Percentiles rank a stretch among this genome's conserved stretches.
Conservation (phyloP, 2,888 invertebrate genomes). For the Megastigmus dorsalis region DNA sequence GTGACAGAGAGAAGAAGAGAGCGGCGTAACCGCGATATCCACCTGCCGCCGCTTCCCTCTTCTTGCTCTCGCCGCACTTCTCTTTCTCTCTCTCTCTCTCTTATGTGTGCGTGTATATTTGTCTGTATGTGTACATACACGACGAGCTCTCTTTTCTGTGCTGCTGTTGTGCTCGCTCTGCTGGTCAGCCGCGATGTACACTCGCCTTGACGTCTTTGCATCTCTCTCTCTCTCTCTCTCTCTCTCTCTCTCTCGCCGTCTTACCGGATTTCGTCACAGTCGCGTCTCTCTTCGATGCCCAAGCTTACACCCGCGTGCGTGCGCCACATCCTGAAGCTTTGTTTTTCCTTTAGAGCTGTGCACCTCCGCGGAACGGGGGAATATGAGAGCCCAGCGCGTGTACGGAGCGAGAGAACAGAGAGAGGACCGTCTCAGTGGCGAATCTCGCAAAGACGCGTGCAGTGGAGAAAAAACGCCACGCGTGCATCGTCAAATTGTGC, state of each 20-base stretch:
- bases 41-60: conserved; percentile 57
- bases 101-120: conserved; percentile 55
- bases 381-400: too few species aligned
- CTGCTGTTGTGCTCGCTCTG: too few species aligned
- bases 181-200: too few species aligned
- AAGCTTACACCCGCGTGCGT: too few species aligned
- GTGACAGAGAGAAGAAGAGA: conserved; percentile 59
- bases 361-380: conserved; percentile 42
- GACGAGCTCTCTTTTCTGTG: too few species aligned
- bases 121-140: too few species aligned
- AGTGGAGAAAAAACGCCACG: conserved; percentile 30
- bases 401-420: neutral
- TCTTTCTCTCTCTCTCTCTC: neutral
- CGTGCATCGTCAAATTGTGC: neutral
- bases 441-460: conserved; percentile 46
- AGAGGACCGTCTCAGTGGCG: conserved; percentile 53
- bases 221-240: neutral
- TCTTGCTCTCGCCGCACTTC: neutral
- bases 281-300: conserved; percentile 38
- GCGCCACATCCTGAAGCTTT: conserved; percentile 68
- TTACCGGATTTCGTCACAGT: conserved; percentile 67
- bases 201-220: neutral
- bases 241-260: conserved; percentile 23
- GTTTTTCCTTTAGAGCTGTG: too few species aligned
- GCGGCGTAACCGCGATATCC: conserved; percentile 68